Conservation (phyloP, 2,888 invertebrate genomes). For the Auanema sp. region DNA sequence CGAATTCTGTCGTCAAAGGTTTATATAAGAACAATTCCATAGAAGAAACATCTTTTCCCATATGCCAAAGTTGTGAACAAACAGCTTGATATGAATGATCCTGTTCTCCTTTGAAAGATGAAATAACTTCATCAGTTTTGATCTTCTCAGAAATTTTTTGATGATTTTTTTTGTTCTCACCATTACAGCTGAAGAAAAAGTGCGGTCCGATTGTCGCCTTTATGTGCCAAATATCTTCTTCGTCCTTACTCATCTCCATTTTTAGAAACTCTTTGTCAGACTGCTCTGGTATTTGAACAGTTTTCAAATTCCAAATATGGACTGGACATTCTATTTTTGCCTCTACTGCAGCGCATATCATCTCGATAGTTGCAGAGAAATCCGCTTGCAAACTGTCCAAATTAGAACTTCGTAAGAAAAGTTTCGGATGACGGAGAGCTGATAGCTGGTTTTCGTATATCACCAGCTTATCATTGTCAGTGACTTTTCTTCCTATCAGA, state of each 20-base stretch:
- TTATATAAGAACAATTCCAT: no score
- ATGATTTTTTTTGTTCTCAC: neutral
- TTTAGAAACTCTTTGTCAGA: conserved; percentile 29
- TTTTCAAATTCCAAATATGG: conserved; percentile 25
- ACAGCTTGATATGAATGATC: no score
- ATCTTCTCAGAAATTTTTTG: neutral
- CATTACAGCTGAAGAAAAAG: conserved; percentile 6
- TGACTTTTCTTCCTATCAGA: conserved; percentile 43
- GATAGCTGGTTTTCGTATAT: conserved; percentile 39
- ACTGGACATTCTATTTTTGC: conserved; percentile 21
- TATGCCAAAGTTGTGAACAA: no score
- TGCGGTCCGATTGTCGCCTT: neutral
- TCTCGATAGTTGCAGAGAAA: conserved; percentile 19
- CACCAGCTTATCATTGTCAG: conserved; percentile 19
- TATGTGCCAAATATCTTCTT: conserved; percentile 6
- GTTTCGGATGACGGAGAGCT: conserved; percentile 31
- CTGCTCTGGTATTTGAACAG: conserved; percentile 14
- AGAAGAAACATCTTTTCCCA: no score
- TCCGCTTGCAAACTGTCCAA: no score
- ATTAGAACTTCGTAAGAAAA: conserved; percentile 27
- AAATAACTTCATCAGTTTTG: conserved; percentile 5
- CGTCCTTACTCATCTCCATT: conserved; percentile 17
- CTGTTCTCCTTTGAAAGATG: no score
- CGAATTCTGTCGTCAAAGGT: neutral
- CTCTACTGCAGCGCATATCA: conserved; percentile 26